These are phyloP conservation scores for Pseudorhombus dupliciocellatus DNA, from an alignment of 2,113 vertebrate genomes.

Conservation along the genomic window DNA sequence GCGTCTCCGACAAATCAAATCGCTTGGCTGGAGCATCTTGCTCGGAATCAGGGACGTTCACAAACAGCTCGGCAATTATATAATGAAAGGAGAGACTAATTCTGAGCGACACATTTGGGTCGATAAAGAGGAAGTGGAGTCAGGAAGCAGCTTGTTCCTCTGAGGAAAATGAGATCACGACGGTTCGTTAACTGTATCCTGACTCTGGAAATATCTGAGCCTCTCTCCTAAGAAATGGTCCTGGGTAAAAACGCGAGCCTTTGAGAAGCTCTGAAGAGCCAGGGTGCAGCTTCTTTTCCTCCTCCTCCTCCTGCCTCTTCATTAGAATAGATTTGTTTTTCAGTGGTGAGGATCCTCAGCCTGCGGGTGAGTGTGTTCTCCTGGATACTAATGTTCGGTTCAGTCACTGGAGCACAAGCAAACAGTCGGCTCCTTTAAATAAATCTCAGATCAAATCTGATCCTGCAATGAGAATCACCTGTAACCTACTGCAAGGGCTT, in stretches of 20 bases:
- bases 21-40: neutral
- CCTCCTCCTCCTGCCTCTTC: neutral
- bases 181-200: conserved; percentile 46
- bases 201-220: conserved; percentile 7
- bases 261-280: neutral
- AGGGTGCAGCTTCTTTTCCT: neutral
- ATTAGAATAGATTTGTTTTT: too few relatives aligned
- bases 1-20: conserved; percentile 8
- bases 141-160: conserved; percentile 72
- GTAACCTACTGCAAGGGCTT: neutral
- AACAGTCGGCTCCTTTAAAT: too few relatives aligned
- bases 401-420: too few relatives aligned
- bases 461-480: neutral
- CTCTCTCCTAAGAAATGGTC: neutral
- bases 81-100: conserved; percentile 26
- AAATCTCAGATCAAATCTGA: too few relatives aligned
- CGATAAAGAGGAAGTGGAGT: conserved; percentile 56
- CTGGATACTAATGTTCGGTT: too few relatives aligned
- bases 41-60: conserved; percentile 10
- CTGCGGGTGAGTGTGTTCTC: too few relatives aligned
- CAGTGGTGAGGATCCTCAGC: too few relatives aligned
- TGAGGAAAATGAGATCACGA: conserved; percentile 56
- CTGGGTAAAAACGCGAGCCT: neutral
- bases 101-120: conserved; percentile 46
- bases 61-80: conserved; percentile 8